Base-by-base conservation (phyloP, 2,797 vertebrate species). In the Chrysocyon brachyurus region DNA sequence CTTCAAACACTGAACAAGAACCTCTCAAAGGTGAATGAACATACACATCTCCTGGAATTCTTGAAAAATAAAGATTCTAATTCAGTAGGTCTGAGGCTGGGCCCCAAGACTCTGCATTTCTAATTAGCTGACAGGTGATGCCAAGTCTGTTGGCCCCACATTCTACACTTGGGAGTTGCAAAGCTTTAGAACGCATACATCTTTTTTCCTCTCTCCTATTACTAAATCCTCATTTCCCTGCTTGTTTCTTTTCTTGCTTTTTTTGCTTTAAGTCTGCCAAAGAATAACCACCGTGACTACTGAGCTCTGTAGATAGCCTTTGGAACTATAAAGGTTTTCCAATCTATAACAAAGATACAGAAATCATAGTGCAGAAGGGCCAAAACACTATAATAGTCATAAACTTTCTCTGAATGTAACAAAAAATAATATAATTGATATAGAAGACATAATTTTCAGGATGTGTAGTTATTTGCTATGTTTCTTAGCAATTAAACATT, bases 401-500 rank as follows among this genome's bases (percentile, higher is more conserved):
- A 94, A 91, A 70, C 10, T 31, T 83, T 88, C 90, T 73, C 49
- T 78, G 93, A 93, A 87, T 85, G 54, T 73, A 57, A 81, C 26
- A 33, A 82, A 94, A 92, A 97, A 75, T 93, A 85, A 88, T 66
- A 82, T 10, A 86, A 54, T 73, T 33, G 84, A 59, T 33, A 90
- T 40, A 92, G 33, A 83, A 59, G 22, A 36, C 4, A 70, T 54
- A 8, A 40, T 63, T 78, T 96, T 95, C 68, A 94, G 36, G n/a
- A 59, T 87, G 6, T 61, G 0, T 56, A 87, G 4, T 81, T 96
- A 95, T 94, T 97, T 85, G 16, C 46, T 63, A 46, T 77, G 90
- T 81, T 75, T 87, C 77, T 96, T 93, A 94, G 36, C 49, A 95
- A 91, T 73, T 68, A 94, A 92, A 59, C 82, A 88, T 81, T 95